A percentile compares a stretch with the other conserved stretches of the same genome.
Conservation (phyloP, 2,113 vertebrate species). For the Cololabis saira region DNA sequence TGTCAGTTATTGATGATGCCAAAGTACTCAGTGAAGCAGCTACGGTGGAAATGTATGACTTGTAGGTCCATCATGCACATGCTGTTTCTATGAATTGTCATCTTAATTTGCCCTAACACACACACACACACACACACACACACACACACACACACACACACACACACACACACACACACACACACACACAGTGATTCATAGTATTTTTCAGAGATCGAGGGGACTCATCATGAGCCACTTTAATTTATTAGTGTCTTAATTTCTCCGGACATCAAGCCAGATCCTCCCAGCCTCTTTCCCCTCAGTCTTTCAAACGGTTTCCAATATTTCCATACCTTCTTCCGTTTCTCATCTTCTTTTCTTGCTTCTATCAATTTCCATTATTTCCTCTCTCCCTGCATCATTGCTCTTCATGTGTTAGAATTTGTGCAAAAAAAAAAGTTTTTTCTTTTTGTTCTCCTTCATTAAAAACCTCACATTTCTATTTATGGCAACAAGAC, state of each 20-base stretch:
- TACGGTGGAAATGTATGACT: background rate
- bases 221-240: conserved; percentile 22
- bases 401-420: conserved; percentile 11
- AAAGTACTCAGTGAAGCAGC: no score
- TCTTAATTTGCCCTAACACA: background rate
- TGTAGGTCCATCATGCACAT: background rate
- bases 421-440: conserved; percentile 29
- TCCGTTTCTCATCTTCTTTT: background rate
- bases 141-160: background rate
- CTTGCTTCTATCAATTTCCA: background rate
- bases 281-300: background rate
- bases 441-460: conserved; percentile 12
- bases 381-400: background rate
- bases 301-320: conserved; percentile 2
- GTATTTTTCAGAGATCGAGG: background rate
- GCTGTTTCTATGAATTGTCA: background rate
- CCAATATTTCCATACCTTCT: background rate
- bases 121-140: background rate
- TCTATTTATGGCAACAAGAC: conserved; percentile 28
- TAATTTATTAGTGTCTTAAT: conserved; percentile 35
- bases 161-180: background rate
- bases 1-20: background rate
- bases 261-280: background rate
- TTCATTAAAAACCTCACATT: conserved; percentile 29
- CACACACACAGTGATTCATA: background rate